Evolutionary conservation across 2,113 vertebrate species (phyloP).

Genomic region (Aptenodytes forsteri): DNA sequence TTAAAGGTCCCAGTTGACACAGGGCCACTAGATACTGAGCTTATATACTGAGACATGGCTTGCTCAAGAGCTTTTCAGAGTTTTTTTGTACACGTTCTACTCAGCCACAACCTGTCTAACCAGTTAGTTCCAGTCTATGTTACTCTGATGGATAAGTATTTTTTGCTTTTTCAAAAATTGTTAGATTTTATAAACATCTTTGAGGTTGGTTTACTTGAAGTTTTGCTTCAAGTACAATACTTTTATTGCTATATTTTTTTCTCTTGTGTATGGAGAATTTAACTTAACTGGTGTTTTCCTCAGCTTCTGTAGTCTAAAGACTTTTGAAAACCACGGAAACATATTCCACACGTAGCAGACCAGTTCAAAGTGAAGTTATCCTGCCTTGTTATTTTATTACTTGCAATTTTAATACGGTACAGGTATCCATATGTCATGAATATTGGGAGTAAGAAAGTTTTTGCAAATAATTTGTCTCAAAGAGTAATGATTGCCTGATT

Average conservation of each 20-base stretch:
- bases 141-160: not conserved
- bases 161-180: not conserved
- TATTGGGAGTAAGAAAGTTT: not conserved
- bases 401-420: not conserved
- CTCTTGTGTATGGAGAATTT: not conserved
- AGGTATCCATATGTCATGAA: not conserved
- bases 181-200: not conserved
- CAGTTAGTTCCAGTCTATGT: not conserved
- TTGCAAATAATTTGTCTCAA: not conserved
- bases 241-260: not conserved
- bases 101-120: not conserved
- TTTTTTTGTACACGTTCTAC: not conserved
- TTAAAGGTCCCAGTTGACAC: not conserved
- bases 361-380: not conserved
- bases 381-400: not conserved
- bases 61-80: not conserved
- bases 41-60: not conserved
- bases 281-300: not conserved
- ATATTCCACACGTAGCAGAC: not conserved
- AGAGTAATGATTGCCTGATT: not conserved
- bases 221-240: not conserved
- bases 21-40: not conserved
- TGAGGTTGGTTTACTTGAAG: not conserved
- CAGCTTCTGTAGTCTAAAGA: not conserved
- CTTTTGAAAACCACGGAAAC: not conserved